These are phyloP conservation scores for Empidonax traillii DNA, from an alignment of 2,113 vertebrate species.

Conservation along the genomic window DNA sequence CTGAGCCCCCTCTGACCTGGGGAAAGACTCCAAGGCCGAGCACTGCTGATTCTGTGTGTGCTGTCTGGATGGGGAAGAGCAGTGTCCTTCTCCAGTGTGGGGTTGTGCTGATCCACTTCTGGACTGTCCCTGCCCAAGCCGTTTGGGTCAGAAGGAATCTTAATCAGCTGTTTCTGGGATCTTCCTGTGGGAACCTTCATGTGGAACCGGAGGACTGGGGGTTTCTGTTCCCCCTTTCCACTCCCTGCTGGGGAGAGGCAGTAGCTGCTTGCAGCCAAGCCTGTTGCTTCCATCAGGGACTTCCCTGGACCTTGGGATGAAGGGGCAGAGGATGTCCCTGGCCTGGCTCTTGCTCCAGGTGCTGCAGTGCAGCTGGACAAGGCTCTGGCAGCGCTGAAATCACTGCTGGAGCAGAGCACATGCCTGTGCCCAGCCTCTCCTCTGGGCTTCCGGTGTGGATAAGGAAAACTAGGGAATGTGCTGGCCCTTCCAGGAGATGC, in stretches of 20 bases:
- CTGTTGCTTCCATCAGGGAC: background rate
- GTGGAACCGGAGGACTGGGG: background rate
- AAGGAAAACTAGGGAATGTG: background rate
- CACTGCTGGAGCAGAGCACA: fast-evolving
- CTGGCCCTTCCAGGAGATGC: background rate
- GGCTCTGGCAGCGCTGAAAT: fast-evolving
- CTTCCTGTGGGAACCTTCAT: background rate
- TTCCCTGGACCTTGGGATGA: background rate
- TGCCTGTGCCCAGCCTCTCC: background rate
- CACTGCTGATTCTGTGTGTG: background rate
- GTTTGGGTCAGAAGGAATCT: background rate
- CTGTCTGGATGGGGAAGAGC: fast-evolving
- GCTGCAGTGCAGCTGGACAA: background rate
- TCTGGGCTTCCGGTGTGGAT: fast-evolving
- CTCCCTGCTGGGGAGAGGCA: background rate
- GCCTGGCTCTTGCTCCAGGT: background rate
- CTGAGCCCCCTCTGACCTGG: background rate
- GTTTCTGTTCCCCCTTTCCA: background rate
- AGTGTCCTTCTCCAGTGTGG: fast-evolving
- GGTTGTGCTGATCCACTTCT: background rate
- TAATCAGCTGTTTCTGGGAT: background rate
- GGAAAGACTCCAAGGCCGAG: no score
- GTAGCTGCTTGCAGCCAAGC: background rate
- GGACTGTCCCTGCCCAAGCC: background rate
- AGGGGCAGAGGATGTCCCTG: background rate